Evolutionary conservation across 1,140 invertebrate species (phyloP).

Genomic region (Parapsyche elsis): DNA sequence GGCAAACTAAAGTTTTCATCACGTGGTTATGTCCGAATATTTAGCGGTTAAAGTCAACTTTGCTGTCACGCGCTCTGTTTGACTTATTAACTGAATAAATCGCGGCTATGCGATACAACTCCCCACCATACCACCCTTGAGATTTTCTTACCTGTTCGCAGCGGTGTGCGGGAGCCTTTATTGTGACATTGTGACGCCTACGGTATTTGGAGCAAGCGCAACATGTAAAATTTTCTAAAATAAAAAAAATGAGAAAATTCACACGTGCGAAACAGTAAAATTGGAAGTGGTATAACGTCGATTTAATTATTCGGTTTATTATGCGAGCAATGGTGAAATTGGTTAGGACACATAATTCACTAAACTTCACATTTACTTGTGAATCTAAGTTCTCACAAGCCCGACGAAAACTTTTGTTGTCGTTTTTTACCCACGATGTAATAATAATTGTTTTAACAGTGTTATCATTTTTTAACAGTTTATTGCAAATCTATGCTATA

Average conservation of each 20-base stretch:
- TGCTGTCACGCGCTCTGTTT: too few relatives aligned
- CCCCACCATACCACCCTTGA: too few relatives aligned
- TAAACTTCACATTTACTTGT: background rate
- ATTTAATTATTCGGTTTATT: background rate
- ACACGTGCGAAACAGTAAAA: background rate
- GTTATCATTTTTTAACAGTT: background rate
- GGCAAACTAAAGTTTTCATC: too few relatives aligned
- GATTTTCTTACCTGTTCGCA: too few relatives aligned
- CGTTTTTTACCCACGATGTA: slow-evolving; percentile 5
- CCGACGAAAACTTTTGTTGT: background rate
- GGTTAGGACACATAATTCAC: slow-evolving; percentile 6
- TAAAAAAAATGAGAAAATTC: background rate
- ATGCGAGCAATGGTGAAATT: slow-evolving; percentile 5
- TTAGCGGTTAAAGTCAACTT: too few relatives aligned
- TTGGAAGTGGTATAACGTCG: background rate
- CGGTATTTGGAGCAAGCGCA: background rate
- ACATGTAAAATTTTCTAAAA: background rate
- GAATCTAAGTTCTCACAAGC: slow-evolving; percentile 17
- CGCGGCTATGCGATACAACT: too few relatives aligned
- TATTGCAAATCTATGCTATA: background rate
- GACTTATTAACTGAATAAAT: too few relatives aligned
- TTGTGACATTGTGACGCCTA: too few relatives aligned
- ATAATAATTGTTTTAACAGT: background rate
- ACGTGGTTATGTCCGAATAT: too few relatives aligned
- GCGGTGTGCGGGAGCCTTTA: too few relatives aligned